These are phyloP conservation scores for Amaurobius ferox DNA, from an alignment of 2,888 invertebrate genomes.

Conservation along the genomic window DNA sequence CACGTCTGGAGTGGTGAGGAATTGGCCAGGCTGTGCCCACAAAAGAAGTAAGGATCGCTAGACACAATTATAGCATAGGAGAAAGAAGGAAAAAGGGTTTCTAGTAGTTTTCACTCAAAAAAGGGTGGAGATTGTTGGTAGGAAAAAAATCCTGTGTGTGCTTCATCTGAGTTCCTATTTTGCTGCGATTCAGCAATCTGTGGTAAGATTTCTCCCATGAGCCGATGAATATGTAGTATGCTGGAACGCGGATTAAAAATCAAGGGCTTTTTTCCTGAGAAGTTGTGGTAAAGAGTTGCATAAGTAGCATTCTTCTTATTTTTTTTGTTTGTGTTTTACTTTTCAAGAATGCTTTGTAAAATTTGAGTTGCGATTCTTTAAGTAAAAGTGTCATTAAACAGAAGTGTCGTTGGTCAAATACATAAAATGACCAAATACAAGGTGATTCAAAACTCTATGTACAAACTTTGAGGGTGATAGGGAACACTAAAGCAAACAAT, in stretches of 20 bases:
- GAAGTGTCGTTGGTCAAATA: no score
- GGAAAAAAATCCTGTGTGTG: conserved; percentile 13
- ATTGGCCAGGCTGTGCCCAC: conserved; percentile 42
- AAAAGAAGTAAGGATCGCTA: conserved; percentile 31
- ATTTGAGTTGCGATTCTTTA: no score
- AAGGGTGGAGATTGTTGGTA: neutral
- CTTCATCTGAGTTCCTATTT: conserved; percentile 5
- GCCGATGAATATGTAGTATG: conserved; percentile 61
- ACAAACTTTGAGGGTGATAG: no score
- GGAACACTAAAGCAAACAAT: no score
- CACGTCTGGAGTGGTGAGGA: conserved; percentile 65
- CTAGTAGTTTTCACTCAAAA: neutral
- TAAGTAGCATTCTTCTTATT: neutral
- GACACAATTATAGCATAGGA: conserved; percentile 61
- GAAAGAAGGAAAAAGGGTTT: conserved; percentile 22
- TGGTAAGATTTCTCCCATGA: conserved; percentile 44
- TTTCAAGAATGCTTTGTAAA: no score
- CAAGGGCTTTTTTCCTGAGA: conserved; percentile 38
- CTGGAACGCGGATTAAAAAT: conserved; percentile 59
- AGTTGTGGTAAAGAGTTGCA: conserved; percentile 20
- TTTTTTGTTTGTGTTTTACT: no score
- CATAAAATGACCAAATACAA: no score
- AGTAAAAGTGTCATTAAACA: no score
- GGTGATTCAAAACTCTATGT: no score
- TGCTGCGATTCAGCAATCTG: conserved; percentile 46